phyloP scores from a whole-genome alignment of 1,140 invertebrate genomes.

The Drosophila navojoa region DNA sequence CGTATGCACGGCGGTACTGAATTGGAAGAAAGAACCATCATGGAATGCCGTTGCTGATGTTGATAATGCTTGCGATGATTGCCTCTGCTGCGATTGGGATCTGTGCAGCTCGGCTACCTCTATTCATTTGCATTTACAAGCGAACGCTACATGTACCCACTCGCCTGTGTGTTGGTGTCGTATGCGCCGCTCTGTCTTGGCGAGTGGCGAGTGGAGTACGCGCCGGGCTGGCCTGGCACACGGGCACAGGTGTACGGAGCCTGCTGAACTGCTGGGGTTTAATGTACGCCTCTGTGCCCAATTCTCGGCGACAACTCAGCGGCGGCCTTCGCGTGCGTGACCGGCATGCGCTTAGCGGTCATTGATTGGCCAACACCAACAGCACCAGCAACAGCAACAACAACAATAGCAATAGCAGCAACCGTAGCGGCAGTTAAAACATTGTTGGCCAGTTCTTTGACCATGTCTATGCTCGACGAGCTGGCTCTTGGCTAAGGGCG shows the following conservation, averaged over 20 bases:
- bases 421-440: slow-evolving; percentile 11
- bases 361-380: slow-evolving; percentile 66
- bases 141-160: neutral
- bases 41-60: slow-evolving; percentile 73
- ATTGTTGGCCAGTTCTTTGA: slow-evolving; percentile 54
- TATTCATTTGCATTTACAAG: slow-evolving; percentile 66
- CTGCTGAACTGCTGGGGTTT: slow-evolving; percentile 50
- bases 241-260: slow-evolving; percentile 3
- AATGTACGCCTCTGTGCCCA: slow-evolving; percentile 70
- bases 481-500: slow-evolving; percentile 59
- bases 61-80: slow-evolving; percentile 63
- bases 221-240: slow-evolving; percentile 4
- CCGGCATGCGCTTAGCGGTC: slow-evolving; percentile 77
- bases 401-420: neutral
- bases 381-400: slow-evolving; percentile 4
- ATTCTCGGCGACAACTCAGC: slow-evolving; percentile 48
- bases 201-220: neutral
- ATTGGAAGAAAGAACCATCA: slow-evolving; percentile 60
- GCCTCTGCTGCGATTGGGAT: slow-evolving; percentile 61
- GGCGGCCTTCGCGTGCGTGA: slow-evolving; percentile 79
- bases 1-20: slow-evolving; percentile 67
- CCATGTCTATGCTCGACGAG: slow-evolving; percentile 54
- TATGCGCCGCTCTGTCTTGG: slow-evolving; percentile 38
- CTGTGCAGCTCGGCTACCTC: slow-evolving; percentile 35
- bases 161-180: neutral